A percentile compares a stretch with the other conserved stretches of the same genome.
Conservation (phyloP, 2,888 invertebrate species). For the Hymenopus coronatus region DNA sequence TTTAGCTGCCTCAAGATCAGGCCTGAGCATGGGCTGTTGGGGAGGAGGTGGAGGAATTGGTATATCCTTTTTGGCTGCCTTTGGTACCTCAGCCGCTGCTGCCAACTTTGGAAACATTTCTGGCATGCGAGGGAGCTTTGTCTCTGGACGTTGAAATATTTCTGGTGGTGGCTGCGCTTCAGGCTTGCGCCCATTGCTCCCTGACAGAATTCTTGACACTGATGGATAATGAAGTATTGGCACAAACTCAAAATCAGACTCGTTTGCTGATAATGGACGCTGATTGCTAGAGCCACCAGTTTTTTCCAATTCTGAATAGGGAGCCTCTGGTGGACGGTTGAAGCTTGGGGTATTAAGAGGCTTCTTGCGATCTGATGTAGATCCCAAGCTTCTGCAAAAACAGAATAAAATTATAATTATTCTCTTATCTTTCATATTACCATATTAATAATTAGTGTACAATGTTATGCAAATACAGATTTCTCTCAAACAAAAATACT, state of each 20-base stretch:
- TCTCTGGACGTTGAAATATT: slow-evolving; percentile 8
- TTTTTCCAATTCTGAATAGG: slow-evolving; percentile 30
- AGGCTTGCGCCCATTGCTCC: slow-evolving; percentile 74
- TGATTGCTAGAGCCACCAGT: slow-evolving; percentile 37
- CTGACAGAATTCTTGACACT: slow-evolving; percentile 80
- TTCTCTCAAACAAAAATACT: no score
- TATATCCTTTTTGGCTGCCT: slow-evolving; percentile 18
- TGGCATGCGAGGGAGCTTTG: slow-evolving; percentile 61
- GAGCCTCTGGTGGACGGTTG: slow-evolving; percentile 31
- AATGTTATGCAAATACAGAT: no score
- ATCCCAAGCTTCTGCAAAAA: slow-evolving; percentile 13
- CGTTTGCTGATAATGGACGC: slow-evolving; percentile 37
- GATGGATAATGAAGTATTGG: slow-evolving; percentile 75
- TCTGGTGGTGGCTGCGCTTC: slow-evolving; percentile 19
- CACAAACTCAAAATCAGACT: slow-evolving; percentile 56
- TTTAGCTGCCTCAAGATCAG: slow-evolving; percentile 30
- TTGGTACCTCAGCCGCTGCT: slow-evolving; percentile 19
- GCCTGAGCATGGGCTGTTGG: not conserved
- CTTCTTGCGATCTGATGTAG: slow-evolving; percentile 33
- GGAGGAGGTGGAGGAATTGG: slow-evolving; percentile 22
- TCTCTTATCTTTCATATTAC: no score
- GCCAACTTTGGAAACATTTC: slow-evolving; percentile 44
- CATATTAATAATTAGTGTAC: no score
- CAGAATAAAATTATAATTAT: not conserved
- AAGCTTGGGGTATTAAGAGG: slow-evolving; percentile 36